Evolutionary conservation across 1,140 invertebrate genomes (phyloP), one percentile per base, ranked within the genome.

Genomic region (Pogonomyrmex barbatus): DNA sequence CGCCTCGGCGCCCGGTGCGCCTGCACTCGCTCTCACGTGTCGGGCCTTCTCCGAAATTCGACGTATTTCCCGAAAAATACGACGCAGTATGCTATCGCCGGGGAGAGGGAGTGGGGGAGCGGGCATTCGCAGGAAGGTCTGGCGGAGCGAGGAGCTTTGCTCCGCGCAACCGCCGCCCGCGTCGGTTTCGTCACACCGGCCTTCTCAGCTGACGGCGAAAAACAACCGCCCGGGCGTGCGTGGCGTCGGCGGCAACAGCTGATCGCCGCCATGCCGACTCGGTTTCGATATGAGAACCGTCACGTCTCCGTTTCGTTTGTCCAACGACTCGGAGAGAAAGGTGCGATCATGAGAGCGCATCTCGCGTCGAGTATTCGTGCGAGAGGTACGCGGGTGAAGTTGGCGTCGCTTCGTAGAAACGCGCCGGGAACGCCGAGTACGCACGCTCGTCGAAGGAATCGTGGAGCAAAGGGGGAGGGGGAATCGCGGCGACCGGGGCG

Each of bases 181-280:
- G 47, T 9, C 65, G 79, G n/a, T 91, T 91, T 92, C 91, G 91
- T 91, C 88, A 91, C 83, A 71, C 14, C 58, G 65, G 86, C 79
- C 56, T 90, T 68, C 89, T 82, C 91, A 92, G 91, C 91, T 91
- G 91, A 91, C 70, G 87, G 84, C 86, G 88, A 91, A 91, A 91
- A 91, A 88, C 83, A 68, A 67, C 77, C 79, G 78, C 52, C 68
- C 39, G 68, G 60, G 30, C 36, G 78, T 36, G 62, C 47, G 62
- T 87, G 81, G 56, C 65, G 77, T 81, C 70, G 63, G 24, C 70
- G 63, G 24, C 77, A 73, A 87, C 89, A 90, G 89, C 89, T 90
- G 89, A 90, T 87, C 82, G 30, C 77, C 52, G 81, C 62, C 70
- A 30, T 65, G 58, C 60, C 71, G 77, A n/a, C 10, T 4, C 10